phyloP scores from a whole-genome alignment of 2,888 invertebrate genomes.

The Rhopalosiphum nymphaeae region DNA sequence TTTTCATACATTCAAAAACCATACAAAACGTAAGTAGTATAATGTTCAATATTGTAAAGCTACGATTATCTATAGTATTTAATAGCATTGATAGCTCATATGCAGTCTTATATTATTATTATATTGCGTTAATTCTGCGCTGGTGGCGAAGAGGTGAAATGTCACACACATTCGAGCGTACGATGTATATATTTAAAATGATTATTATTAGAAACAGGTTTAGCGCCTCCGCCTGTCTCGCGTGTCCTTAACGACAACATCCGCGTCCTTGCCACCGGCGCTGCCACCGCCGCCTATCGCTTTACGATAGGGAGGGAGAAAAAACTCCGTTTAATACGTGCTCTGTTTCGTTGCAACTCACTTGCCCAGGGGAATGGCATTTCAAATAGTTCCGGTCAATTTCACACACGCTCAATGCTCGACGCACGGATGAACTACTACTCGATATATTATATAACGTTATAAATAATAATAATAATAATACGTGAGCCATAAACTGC shows the following conservation, averaged over 20 bases:
- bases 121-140: not conserved
- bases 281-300: not conserved
- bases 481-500: not conserved
- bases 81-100: not conserved
- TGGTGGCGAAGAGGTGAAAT: constrained; percentile 9
- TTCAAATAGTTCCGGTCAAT: constrained; percentile 50
- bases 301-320: not conserved
- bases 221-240: constrained; percentile 14
- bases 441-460: not conserved
- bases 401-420: not conserved
- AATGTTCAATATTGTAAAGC: not conserved
- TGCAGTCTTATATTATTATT: not conserved
- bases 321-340: not conserved
- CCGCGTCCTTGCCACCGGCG: constrained; percentile 61
- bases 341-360: not conserved
- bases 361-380: constrained; percentile 11
- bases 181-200: not conserved
- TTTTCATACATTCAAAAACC: not conserved
- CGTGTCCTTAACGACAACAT: constrained; percentile 53
- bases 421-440: not conserved
- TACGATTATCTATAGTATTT: not conserved
- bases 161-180: not conserved
- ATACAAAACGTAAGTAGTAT: not conserved
- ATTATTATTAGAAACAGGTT: constrained; percentile 45
- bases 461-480: not conserved